Evolutionary conservation across 2,113 vertebrate genomes (phyloP).

Genomic region (Oryzias melastigma): DNA sequence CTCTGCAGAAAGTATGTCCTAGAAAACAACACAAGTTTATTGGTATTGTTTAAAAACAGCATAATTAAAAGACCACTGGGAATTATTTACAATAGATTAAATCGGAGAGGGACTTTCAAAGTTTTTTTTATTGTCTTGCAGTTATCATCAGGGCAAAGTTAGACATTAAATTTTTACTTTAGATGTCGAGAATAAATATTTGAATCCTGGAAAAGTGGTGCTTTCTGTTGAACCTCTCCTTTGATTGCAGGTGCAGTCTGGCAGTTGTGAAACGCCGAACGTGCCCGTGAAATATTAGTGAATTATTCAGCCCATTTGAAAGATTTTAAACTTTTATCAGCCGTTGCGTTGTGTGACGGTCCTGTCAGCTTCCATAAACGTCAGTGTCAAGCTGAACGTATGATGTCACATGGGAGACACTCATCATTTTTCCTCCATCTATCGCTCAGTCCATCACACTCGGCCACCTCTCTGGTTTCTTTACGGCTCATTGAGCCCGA

Average conservation of each 20-base stretch:
- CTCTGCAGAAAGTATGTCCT: too few species aligned
- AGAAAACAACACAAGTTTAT: too few species aligned
- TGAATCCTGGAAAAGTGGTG: too few species aligned
- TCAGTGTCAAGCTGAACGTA: not conserved
- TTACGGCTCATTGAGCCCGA: slow-evolving; percentile 58
- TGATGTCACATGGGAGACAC: not conserved
- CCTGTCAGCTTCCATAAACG: not conserved
- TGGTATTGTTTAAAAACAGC: too few species aligned
- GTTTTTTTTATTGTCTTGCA: too few species aligned
- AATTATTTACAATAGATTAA: too few species aligned
- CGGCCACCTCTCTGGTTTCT: not conserved
- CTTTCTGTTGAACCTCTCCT: not conserved
- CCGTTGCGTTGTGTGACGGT: too few species aligned
- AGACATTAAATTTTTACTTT: too few species aligned
- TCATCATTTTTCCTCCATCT: not conserved
- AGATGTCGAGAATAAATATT: too few species aligned
- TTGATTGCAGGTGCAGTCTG: not conserved
- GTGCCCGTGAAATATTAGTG: not conserved
- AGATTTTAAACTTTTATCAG: not conserved
- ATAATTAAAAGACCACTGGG: too few species aligned
- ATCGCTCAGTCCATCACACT: not conserved
- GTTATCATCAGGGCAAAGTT: too few species aligned
- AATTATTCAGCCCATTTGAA: not conserved
- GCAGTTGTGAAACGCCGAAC: not conserved
- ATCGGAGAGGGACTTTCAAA: too few species aligned